Evolutionary conservation across 2,113 vertebrate species (phyloP).

Genomic region (Clinocottus analis): DNA sequence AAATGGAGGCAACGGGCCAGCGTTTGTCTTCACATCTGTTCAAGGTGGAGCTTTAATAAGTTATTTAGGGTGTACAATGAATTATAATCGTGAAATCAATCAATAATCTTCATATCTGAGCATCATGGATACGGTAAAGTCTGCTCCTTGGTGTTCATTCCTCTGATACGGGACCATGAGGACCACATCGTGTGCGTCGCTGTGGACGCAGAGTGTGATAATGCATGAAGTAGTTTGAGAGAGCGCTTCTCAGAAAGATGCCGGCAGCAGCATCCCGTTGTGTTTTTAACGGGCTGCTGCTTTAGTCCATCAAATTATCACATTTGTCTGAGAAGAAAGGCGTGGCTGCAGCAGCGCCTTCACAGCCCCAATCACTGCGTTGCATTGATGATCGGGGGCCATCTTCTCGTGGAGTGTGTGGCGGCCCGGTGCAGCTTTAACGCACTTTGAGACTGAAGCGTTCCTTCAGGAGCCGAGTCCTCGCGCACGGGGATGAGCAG

Average conservation of each 20-base stretch:
- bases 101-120: too few relatives aligned
- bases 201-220: background rate
- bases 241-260: background rate
- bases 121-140: background rate
- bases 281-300: background rate
- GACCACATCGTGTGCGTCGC: background rate
- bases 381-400: constrained; percentile 31
- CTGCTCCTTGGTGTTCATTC: background rate
- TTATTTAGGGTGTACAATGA: too few relatives aligned
- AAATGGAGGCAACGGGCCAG: too few relatives aligned
- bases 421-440: constrained; percentile 32
- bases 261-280: background rate
- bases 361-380: constrained; percentile 17
- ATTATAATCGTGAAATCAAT: too few relatives aligned
- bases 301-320: background rate
- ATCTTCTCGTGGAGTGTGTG: constrained; percentile 38
- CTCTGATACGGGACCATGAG: background rate
- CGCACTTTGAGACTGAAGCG: constrained; percentile 41
- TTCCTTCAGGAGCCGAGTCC: constrained; percentile 54
- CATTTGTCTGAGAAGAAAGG: background rate
- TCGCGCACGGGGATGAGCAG: constrained; percentile 64
- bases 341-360: background rate
- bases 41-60: too few relatives aligned
- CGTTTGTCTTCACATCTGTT: too few relatives aligned
- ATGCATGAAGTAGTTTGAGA: background rate